These are phyloP conservation scores for Drosophila glabriapex DNA, from an alignment of 2,888 invertebrate species.

Conservation along the genomic window DNA sequence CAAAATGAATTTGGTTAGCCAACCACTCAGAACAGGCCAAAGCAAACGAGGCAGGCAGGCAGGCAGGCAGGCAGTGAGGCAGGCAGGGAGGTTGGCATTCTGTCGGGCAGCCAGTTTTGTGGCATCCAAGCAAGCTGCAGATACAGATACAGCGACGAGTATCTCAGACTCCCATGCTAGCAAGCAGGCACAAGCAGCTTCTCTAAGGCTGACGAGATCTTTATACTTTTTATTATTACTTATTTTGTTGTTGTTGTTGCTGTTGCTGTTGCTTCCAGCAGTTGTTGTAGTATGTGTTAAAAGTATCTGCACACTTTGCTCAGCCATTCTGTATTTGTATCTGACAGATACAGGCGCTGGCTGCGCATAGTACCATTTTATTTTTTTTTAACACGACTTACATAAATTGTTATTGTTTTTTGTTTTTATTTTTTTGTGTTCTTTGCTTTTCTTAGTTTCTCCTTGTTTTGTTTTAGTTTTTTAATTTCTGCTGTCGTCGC, in stretches of 20 bases:
- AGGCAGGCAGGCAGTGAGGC: slow-evolving; percentile 12
- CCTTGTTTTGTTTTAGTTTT: slow-evolving; percentile 1
- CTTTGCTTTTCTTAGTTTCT: background rate
- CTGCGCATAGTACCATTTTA: slow-evolving; percentile 39
- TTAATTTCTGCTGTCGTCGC: slow-evolving; percentile 19
- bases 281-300: slow-evolving; percentile 48
- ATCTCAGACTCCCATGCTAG: slow-evolving; percentile 16
- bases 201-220: slow-evolving; percentile 52
- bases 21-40: slow-evolving; percentile 36
- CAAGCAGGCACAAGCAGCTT: slow-evolving; percentile 24
- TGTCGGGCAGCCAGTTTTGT: slow-evolving; percentile 48
- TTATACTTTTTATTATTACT: slow-evolving; percentile 51
- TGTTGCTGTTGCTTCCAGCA: slow-evolving; percentile 8
- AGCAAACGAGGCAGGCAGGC: slow-evolving; percentile 5
- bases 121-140: slow-evolving; percentile 52
- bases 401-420: slow-evolving; percentile 22
- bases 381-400: slow-evolving; percentile 12
- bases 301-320: slow-evolving; percentile 46
- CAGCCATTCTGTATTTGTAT: slow-evolving; percentile 23
- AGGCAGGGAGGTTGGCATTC: slow-evolving; percentile 5
- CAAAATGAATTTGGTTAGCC: slow-evolving; percentile 76
- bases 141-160: slow-evolving; percentile 34
- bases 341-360: slow-evolving; percentile 14
- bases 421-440: background rate
- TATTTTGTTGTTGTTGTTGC: slow-evolving; percentile 12